phyloP scores from a whole-genome alignment of 2,797 vertebrate species.

The Chelon auratus region DNA sequence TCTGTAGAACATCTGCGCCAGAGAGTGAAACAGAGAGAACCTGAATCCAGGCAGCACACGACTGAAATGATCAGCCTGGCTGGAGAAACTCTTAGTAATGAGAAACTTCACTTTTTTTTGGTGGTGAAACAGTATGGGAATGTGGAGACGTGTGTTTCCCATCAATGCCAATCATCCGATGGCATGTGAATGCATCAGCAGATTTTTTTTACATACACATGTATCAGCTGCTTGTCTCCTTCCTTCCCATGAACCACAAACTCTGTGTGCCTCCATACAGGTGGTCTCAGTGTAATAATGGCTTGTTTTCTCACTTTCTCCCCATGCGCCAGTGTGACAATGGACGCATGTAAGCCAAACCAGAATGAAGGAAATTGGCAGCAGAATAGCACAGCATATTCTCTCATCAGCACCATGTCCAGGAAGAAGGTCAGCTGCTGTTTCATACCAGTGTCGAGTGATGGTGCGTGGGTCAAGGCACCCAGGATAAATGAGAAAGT shows the following conservation, averaged over 20 bases:
- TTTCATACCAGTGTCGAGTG: neutral
- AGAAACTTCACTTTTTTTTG: neutral
- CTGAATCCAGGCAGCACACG: constrained; percentile 1
- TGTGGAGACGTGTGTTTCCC: neutral
- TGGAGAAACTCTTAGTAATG: neutral
- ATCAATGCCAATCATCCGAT: neutral
- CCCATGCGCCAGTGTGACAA: too few species aligned
- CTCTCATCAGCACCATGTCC: neutral
- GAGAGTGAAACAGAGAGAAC: neutral
- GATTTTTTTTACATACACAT: constrained; percentile 3
- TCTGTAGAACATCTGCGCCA: neutral
- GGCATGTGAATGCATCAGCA: constrained; percentile 5
- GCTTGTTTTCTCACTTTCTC: neutral
- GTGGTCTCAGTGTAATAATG: neutral
- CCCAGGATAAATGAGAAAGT: neutral
- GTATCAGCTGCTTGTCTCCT: neutral
- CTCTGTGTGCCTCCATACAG: neutral
- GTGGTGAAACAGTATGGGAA: neutral
- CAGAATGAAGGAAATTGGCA: neutral
- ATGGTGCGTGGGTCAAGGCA: too few species aligned
- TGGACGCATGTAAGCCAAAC: neutral
- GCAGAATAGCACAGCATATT: neutral
- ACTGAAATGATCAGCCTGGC: neutral
- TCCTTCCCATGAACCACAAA: neutral
- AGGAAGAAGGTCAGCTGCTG: neutral